phyloP scores from a whole-genome alignment of 2,888 invertebrate genomes.

The Cephalotes varians region DNA sequence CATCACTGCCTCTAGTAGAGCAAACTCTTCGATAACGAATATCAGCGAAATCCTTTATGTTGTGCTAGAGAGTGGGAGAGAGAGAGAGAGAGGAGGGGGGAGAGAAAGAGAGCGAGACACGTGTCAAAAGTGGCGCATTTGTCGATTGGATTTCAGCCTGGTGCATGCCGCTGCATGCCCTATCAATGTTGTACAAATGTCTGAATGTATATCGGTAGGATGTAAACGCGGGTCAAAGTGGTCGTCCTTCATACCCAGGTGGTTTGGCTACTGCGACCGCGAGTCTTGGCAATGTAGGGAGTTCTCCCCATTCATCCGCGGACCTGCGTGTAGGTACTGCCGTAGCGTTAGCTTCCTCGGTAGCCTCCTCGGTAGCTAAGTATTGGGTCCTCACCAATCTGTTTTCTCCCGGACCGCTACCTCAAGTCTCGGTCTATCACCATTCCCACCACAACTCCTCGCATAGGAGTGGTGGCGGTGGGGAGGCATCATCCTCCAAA shows the following conservation, averaged over 20 bases:
- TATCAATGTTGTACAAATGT: conserved; percentile 84
- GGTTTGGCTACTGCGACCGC: conserved; percentile 81
- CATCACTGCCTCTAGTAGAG: background rate
- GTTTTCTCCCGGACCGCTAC: conserved; percentile 92
- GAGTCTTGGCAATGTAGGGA: conserved; percentile 83
- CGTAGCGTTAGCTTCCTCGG: conserved; percentile 90
- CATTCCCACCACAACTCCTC: conserved; percentile 87
- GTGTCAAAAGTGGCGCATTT: conserved; percentile 74
- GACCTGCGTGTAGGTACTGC: conserved; percentile 86
- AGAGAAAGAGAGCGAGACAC: conserved; percentile 13
- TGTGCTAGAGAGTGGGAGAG: background rate
- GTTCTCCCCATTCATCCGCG: conserved; percentile 81
- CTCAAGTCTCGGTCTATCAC: conserved; percentile 91
- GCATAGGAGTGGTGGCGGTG: conserved; percentile 88
- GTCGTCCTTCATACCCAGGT: conserved; percentile 84
- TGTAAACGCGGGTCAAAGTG: conserved; percentile 84
- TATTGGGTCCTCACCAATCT: conserved; percentile 95
- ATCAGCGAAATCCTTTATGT: conserved; percentile 2
- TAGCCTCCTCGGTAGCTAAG: conserved; percentile 92
- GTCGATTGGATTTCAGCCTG: conserved; percentile 78
- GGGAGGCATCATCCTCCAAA: conserved; percentile 79
- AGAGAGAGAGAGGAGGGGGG: no score
- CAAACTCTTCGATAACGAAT: conserved; percentile 19
- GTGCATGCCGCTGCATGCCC: conserved; percentile 83
- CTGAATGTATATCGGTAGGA: conserved; percentile 85